Evolutionary conservation across 2,797 vertebrate genomes (phyloP).

Genomic region (Siniperca scherzeri): DNA sequence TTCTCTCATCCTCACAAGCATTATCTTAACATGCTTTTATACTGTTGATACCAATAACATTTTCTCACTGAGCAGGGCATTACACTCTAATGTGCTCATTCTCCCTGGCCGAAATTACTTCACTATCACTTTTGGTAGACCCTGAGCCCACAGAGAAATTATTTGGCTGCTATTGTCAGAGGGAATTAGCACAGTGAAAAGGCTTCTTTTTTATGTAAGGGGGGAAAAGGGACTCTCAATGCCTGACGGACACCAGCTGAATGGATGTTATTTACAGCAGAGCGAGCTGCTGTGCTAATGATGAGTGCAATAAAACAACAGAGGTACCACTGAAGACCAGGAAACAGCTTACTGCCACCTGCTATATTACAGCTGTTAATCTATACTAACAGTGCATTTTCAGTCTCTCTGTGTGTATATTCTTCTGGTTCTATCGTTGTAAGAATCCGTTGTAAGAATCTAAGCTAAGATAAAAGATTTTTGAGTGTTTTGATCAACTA

Average conservation of each 20-base stretch:
- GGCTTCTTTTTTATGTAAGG: constrained; percentile 53
- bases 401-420: background rate
- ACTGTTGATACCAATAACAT: constrained; percentile 76
- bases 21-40: constrained; percentile 73
- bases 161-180: constrained; percentile 77
- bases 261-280: constrained; percentile 74
- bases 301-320: constrained; percentile 69
- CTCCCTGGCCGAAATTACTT: constrained; percentile 73
- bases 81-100: constrained; percentile 78
- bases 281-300: constrained; percentile 61
- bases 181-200: constrained; percentile 78
- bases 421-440: background rate
- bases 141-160: constrained; percentile 76
- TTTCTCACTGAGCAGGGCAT: constrained; percentile 74
- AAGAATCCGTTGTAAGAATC: background rate
- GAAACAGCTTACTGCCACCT: constrained; percentile 57
- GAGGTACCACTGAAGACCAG: constrained; percentile 45
- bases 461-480: background rate
- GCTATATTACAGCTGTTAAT: constrained; percentile 49
- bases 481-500: constrained; percentile 2
- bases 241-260: constrained; percentile 66
- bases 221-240: constrained; percentile 28
- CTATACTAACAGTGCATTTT: background rate
- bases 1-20: constrained; percentile 74
- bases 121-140: constrained; percentile 70